These are phyloP conservation scores for Mimachlamys varia DNA, from an alignment of 2,888 invertebrate species.

Conservation along the genomic window DNA sequence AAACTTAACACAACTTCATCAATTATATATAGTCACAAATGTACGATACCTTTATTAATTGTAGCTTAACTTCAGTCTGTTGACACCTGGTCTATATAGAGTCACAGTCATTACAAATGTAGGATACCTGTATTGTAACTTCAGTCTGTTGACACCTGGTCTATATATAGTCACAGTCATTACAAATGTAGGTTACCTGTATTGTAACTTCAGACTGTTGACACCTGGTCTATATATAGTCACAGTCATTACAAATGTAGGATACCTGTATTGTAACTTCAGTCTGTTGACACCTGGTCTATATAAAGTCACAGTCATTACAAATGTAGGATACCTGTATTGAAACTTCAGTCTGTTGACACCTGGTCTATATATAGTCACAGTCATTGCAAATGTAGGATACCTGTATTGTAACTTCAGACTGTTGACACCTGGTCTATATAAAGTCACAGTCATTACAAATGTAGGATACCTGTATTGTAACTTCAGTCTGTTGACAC, in stretches of 20 bases:
- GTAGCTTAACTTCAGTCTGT: background rate
- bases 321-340: conserved; percentile 65
- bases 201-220: background rate
- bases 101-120: conserved; percentile 67
- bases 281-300: background rate
- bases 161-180: conserved; percentile 29
- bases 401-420: background rate
- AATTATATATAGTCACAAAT: no score
- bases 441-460: conserved; percentile 56
- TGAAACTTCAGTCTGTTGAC: background rate
- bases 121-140: background rate
- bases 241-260: conserved; percentile 67
- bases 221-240: background rate
- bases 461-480: conserved; percentile 59
- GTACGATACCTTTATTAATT: no score
- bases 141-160: background rate
- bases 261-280: background rate
- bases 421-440: background rate
- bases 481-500: background rate
- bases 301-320: conserved; percentile 41
- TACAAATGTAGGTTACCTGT: conserved; percentile 66
- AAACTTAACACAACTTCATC: no score
- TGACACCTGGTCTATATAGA: background rate
- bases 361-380: background rate
- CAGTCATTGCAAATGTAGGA: no score